These are phyloP conservation scores for Naja naja DNA, from an alignment of 2,113 vertebrate genomes.

Conservation along the genomic window DNA sequence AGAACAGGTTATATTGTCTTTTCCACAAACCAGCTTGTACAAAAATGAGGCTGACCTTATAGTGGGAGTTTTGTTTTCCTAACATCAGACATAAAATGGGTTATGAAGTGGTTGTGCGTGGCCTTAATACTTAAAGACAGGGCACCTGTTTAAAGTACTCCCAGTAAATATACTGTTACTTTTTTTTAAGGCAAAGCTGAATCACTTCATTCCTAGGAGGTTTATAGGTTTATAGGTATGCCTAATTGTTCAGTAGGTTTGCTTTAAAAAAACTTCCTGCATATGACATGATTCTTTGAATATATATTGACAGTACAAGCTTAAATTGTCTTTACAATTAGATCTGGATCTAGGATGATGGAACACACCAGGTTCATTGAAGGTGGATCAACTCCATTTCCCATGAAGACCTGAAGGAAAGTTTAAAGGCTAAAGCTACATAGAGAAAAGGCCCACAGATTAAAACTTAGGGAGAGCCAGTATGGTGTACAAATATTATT, in stretches of 20 bases:
- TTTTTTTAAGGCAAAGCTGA: background rate
- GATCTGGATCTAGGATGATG: background rate
- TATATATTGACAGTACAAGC: background rate
- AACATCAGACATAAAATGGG: background rate
- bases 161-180: background rate
- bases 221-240: background rate
- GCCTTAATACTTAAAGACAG: background rate
- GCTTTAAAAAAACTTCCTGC: background rate
- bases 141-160: background rate
- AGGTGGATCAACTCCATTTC: background rate
- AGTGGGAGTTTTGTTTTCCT: background rate
- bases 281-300: background rate
- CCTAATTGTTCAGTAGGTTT: background rate
- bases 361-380: background rate
- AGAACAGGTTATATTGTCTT: conserved; percentile 18
- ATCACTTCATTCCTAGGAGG: background rate
- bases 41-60: background rate
- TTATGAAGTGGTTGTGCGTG: background rate
- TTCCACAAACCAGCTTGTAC: background rate
- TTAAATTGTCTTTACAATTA: background rate
- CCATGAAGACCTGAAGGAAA: background rate
- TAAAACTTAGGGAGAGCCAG: background rate
- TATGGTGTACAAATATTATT: background rate
- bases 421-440: background rate
- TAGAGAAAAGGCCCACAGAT: background rate